These are phyloP conservation scores for Streptopelia turtur DNA, from an alignment of 2,797 vertebrate species.

Conservation along the genomic window DNA sequence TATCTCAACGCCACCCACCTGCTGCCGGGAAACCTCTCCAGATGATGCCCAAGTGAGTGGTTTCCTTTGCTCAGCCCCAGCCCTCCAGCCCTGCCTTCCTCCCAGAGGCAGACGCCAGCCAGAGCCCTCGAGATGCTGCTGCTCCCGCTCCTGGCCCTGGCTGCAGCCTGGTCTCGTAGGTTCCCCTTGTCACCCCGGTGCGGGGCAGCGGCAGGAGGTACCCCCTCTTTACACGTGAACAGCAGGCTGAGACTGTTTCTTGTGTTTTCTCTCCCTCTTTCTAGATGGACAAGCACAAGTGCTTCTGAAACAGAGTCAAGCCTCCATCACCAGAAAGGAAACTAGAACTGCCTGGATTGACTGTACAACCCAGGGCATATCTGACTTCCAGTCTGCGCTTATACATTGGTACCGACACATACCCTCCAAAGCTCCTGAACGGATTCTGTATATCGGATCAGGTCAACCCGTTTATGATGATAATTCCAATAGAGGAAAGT, in stretches of 20 bases:
- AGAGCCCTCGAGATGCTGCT: not conserved
- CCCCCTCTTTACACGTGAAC: rapidly evolving
- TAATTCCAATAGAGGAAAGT: not conserved
- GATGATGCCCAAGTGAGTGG: not conserved
- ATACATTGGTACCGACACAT: slow-evolving; percentile 17
- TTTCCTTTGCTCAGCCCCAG: not conserved
- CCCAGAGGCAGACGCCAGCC: rapidly evolving
- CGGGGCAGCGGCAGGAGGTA: not conserved
- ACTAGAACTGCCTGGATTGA: rapidly evolving
- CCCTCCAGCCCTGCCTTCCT: not conserved
- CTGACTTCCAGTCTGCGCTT: rapidly evolving
- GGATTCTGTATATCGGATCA: not conserved
- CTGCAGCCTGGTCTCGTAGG: not conserved
- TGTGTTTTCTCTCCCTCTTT: not conserved
- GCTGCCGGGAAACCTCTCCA: not conserved
- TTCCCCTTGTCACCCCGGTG: not conserved
- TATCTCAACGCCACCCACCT: not conserved
- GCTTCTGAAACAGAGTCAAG: not conserved
- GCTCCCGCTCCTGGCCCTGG: not conserved
- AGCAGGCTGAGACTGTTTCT: not conserved
- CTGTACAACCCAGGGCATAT: rapidly evolving
- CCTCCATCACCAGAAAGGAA: rapidly evolving
- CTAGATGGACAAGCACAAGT: not conserved
- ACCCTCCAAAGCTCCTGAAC: not conserved
- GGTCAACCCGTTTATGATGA: rapidly evolving